phyloP scores from a whole-genome alignment of 2,113 vertebrate genomes.

The Haemorhous mexicanus region DNA sequence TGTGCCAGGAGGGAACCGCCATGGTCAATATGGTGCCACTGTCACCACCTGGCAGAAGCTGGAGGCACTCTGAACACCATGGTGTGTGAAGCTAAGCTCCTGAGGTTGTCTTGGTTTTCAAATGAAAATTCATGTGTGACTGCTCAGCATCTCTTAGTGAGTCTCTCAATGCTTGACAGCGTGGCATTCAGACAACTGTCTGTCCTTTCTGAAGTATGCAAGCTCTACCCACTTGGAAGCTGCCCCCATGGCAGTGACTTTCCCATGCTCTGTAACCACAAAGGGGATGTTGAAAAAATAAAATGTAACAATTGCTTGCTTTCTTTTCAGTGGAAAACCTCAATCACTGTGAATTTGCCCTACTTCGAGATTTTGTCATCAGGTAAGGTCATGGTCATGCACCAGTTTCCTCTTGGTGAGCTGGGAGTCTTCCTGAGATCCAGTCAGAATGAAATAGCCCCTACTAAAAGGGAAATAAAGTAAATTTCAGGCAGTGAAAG shows the following conservation, averaged over 20 bases:
- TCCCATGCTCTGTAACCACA: not conserved
- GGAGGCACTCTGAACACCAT: not conserved
- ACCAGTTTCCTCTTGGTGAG: not conserved
- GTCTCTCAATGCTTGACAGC: not conserved
- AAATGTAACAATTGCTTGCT: not conserved
- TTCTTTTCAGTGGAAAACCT: constrained; percentile 91
- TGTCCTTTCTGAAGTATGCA: not conserved
- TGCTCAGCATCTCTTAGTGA: not conserved
- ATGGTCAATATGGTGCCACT: not conserved
- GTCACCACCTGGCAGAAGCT: not conserved
- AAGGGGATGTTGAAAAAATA: not conserved
- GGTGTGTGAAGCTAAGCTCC: not conserved
- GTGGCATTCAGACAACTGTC: not conserved
- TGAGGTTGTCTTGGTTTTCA: not conserved
- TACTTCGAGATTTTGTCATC: constrained; percentile 94
- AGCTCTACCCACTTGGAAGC: not conserved
- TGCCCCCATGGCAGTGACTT: not conserved
- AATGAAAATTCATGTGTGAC: not conserved
- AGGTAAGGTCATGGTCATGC: constrained; percentile 77
- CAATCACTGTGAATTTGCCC: constrained; percentile 95
- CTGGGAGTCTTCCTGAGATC: not conserved
- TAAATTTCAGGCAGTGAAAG: not conserved
- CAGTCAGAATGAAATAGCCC: not conserved
- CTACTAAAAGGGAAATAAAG: not conserved
- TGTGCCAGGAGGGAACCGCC: not conserved